phyloP scores from a whole-genome alignment of 2,888 invertebrate genomes.

The Phyllotreta striolata region DNA sequence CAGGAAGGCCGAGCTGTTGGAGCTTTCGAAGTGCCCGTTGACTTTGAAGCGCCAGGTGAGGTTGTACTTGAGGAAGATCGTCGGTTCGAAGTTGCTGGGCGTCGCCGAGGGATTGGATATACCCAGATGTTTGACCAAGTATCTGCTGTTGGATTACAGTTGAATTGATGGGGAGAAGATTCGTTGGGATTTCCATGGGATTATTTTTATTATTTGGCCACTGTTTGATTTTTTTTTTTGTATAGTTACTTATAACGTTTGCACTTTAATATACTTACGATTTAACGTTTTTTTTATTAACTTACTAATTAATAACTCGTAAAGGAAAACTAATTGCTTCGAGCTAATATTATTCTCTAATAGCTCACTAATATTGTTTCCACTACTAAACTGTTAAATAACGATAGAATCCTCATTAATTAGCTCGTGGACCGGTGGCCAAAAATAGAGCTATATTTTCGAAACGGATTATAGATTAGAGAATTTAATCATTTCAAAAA shows the following conservation, averaged over 20 bases:
- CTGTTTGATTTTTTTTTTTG: slow-evolving; percentile 17
- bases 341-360: no score
- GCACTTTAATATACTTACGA: not conserved
- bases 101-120: slow-evolving; percentile 69
- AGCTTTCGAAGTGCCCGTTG: slow-evolving; percentile 72
- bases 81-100: slow-evolving; percentile 67
- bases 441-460: slow-evolving; percentile 1
- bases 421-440: slow-evolving; percentile 18
- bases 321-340: no score
- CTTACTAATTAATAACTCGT: slow-evolving; percentile 3
- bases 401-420: not conserved
- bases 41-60: slow-evolving; percentile 69
- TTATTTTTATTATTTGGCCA: slow-evolving; percentile 10
- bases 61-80: slow-evolving; percentile 51
- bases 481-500: slow-evolving; percentile 3
- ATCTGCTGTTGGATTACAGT: slow-evolving; percentile 73
- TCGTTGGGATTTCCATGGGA: not conserved
- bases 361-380: no score
- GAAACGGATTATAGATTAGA: not conserved
- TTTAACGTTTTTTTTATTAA: not conserved
- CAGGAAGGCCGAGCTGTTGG: slow-evolving; percentile 72
- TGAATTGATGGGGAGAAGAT: slow-evolving; percentile 53
- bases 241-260: no score
- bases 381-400: no score
- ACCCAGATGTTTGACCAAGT: slow-evolving; percentile 72